These are phyloP conservation scores for Aphyosemion australe DNA, from an alignment of 2,113 vertebrate genomes.

Conservation along the genomic window DNA sequence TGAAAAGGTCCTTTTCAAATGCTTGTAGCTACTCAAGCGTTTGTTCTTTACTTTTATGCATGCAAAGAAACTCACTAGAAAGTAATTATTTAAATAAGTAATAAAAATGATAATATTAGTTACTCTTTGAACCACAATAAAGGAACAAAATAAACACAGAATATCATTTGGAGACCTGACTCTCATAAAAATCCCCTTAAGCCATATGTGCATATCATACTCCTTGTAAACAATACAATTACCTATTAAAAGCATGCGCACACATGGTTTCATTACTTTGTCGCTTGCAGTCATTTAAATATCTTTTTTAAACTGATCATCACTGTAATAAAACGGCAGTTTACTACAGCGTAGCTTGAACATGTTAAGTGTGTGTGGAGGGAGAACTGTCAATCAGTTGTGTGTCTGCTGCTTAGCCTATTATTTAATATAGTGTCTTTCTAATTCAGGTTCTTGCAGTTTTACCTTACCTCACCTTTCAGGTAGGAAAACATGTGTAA, in stretches of 20 bases:
- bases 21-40: not conserved
- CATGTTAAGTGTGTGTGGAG: too few relatives aligned
- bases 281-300: not conserved
- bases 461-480: too few relatives aligned
- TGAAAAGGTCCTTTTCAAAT: not conserved
- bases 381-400: not conserved
- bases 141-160: not conserved
- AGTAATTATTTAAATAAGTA: not conserved
- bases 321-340: too few relatives aligned
- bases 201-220: not conserved
- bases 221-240: not conserved
- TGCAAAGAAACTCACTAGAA: not conserved
- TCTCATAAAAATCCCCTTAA: not conserved
- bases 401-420: too few relatives aligned
- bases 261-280: not conserved
- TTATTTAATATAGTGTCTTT: not conserved
- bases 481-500: too few relatives aligned
- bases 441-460: not conserved
- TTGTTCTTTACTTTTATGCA: not conserved
- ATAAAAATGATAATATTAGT: not conserved
- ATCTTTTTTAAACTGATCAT: too few relatives aligned
- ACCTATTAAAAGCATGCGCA: not conserved
- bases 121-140: not conserved
- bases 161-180: not conserved
- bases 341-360: too few relatives aligned